These are phyloP conservation scores for Luperina testacea DNA, from an alignment of 2,888 invertebrate species.

Conservation along the genomic window DNA sequence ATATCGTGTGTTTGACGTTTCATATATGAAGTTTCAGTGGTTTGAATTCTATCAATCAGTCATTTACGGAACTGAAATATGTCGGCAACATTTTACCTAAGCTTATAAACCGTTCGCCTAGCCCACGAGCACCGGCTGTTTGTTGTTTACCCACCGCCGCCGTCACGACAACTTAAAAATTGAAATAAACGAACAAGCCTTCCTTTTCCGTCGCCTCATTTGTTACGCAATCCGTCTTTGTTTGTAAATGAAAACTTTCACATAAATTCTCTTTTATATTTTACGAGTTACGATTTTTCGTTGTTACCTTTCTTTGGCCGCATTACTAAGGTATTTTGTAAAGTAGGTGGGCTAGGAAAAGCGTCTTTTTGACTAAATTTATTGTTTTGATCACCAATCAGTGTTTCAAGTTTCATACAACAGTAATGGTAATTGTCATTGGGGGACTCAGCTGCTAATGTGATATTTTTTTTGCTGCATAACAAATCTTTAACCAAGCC, in stretches of 20 bases:
- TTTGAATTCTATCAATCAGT: slow-evolving; percentile 17
- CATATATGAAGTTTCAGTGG: background rate
- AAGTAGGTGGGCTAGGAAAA: background rate
- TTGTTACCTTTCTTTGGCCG: slow-evolving; percentile 43
- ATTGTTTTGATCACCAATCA: background rate
- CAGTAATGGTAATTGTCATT: background rate
- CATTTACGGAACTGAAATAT: slow-evolving; percentile 20
- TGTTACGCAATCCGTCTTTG: slow-evolving; percentile 57
- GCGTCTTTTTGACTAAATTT: background rate
- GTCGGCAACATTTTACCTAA: slow-evolving; percentile 23
- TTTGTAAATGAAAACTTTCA: slow-evolving; percentile 59
- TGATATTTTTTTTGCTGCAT: background rate
- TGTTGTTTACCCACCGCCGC: slow-evolving; percentile 37
- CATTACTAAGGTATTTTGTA: slow-evolving; percentile 35
- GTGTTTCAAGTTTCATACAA: background rate
- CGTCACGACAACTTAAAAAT: slow-evolving; percentile 61
- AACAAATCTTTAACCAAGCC: background rate
- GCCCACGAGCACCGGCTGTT: slow-evolving; percentile 25
- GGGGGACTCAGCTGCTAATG: background rate
- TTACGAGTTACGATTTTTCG: slow-evolving; percentile 48
- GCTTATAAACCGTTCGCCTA: background rate
- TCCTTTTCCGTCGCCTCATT: slow-evolving; percentile 53
- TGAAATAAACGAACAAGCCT: slow-evolving; percentile 62
- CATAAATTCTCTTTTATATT: slow-evolving; percentile 60
- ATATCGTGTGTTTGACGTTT: background rate